Conservation (phyloP, 1,140 invertebrate genomes). For the Drosophila nebulosa region DNA sequence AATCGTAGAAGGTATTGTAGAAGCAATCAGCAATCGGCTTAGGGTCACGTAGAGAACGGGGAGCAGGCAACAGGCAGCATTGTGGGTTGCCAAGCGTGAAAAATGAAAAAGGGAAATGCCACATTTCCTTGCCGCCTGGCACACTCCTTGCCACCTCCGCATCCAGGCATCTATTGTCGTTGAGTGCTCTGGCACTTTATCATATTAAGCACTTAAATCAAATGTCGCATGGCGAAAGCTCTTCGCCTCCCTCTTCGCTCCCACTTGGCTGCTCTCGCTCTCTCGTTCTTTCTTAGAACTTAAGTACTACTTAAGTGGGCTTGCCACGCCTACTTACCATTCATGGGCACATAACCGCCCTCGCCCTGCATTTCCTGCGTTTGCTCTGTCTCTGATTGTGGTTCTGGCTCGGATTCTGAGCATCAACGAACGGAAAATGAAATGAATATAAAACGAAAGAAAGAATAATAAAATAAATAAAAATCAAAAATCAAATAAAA, state of each 20-base stretch:
- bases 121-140: constrained; percentile 46
- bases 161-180: constrained; percentile 18
- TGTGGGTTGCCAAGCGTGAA: constrained; percentile 70
- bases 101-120: constrained; percentile 78
- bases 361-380: constrained; percentile 39
- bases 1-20: constrained; percentile 5
- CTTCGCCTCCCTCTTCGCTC: background rate
- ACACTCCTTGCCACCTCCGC: constrained; percentile 11
- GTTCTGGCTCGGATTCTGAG: constrained; percentile 41
- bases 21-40: constrained; percentile 40
- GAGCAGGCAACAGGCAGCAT: background rate
- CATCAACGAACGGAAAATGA: constrained; percentile 32
- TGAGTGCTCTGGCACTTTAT: constrained; percentile 73
- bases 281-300: constrained; percentile 31
- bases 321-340: constrained; percentile 73
- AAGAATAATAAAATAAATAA: constrained; percentile 26
- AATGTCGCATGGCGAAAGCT: constrained; percentile 57
- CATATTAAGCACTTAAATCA: constrained; percentile 78
- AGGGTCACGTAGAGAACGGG: constrained; percentile 51
- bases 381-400: constrained; percentile 28
- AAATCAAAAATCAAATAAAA: constrained; percentile 48
- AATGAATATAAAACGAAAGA: constrained; percentile 40
- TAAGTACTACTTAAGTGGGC: constrained; percentile 46
- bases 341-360: constrained; percentile 54
- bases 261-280: background rate